These are phyloP conservation scores for Diorhabda carinulata DNA, from an alignment of 1,140 invertebrate species.

Conservation along the genomic window DNA sequence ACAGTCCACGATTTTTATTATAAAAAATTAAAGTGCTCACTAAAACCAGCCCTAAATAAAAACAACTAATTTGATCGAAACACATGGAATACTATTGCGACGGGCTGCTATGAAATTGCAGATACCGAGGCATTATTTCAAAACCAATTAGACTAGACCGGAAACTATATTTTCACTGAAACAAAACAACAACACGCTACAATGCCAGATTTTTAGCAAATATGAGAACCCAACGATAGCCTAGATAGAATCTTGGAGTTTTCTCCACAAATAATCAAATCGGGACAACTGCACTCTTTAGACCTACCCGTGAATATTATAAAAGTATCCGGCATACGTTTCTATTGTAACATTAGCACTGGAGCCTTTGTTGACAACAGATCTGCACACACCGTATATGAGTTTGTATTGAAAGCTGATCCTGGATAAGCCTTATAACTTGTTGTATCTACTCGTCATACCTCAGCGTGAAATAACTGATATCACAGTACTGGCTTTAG, in stretches of 20 bases:
- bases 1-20: too few species aligned
- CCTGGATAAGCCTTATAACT: slow-evolving; percentile 22
- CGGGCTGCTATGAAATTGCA: too few species aligned
- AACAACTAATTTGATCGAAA: too few species aligned
- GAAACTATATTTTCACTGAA: too few species aligned
- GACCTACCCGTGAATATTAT: slow-evolving; percentile 28
- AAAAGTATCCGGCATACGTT: slow-evolving; percentile 24
- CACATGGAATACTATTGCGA: too few species aligned
- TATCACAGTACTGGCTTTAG: slow-evolving; percentile 25
- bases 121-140: too few species aligned
- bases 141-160: too few species aligned
- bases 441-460: slow-evolving; percentile 18
- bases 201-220: too few species aligned
- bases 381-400: slow-evolving; percentile 22
- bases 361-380: slow-evolving; percentile 21
- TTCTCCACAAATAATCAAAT: slow-evolving; percentile 16
- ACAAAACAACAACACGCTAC: too few species aligned
- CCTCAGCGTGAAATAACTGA: slow-evolving; percentile 17
- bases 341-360: slow-evolving; percentile 27
- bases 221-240: background rate
- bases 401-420: slow-evolving; percentile 26
- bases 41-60: too few species aligned
- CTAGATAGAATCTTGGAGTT: slow-evolving; percentile 13
- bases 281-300: slow-evolving; percentile 12
- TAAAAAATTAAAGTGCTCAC: too few species aligned